phyloP scores from a whole-genome alignment of 2,888 invertebrate species.

The Tachina fera region DNA sequence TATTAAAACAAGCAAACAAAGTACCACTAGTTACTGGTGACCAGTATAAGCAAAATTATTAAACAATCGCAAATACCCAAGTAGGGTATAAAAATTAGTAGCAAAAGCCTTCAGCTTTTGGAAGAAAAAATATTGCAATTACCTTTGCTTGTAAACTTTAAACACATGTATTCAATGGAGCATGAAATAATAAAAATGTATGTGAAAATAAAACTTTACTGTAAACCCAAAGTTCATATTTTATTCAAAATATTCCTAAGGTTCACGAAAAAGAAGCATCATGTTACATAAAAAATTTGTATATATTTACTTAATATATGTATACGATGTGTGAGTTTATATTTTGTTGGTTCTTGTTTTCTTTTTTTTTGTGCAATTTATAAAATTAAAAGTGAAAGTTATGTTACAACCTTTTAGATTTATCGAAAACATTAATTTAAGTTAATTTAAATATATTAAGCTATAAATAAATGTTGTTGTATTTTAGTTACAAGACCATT shows the following conservation, averaged over 20 bases:
- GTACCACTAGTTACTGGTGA: too few species aligned
- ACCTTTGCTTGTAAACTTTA: neutral
- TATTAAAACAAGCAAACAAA: too few species aligned
- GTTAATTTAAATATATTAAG: conserved; percentile 32
- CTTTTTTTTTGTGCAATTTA: conserved; percentile 32
- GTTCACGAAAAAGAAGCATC: neutral
- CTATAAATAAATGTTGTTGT: neutral
- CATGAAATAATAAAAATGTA: conserved; percentile 40
- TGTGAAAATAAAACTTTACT: conserved; percentile 47
- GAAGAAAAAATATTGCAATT: neutral
- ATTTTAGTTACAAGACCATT: neutral
- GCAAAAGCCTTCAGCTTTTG: too few species aligned
- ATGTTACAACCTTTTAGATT: conserved; percentile 27
- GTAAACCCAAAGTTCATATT: conserved; percentile 61
- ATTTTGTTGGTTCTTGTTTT: conserved; percentile 1
- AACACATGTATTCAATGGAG: conserved; percentile 36
- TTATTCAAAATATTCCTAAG: conserved; percentile 53
- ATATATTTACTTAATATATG: conserved; percentile 9
- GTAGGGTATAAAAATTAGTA: too few species aligned
- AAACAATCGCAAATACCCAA: too few species aligned
- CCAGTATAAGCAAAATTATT: too few species aligned
- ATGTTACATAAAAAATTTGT: conserved; percentile 14
- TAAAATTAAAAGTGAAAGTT: conserved; percentile 61
- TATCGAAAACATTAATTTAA: conserved; percentile 40
- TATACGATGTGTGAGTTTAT: neutral